These are phyloP conservation scores for Solea senegalensis DNA, from an alignment of 2,113 vertebrate species.

Conservation along the genomic window DNA sequence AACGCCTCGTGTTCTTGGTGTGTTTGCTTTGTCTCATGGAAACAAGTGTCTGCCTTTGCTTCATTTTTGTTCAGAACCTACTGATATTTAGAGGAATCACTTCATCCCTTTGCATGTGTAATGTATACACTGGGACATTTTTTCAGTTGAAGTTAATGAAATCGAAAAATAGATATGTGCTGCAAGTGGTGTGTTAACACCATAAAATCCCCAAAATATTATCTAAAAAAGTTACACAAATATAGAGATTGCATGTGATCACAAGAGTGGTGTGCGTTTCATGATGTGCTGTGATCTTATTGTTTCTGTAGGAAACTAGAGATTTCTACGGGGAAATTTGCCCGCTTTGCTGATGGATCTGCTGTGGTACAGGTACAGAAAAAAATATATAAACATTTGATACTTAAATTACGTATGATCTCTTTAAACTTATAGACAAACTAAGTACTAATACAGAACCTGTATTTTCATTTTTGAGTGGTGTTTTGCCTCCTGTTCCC, in stretches of 20 bases:
- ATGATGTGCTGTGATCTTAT: neutral
- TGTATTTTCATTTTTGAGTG: neutral
- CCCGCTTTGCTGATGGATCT: slow-evolving; percentile 94
- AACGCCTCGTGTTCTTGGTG: too few species aligned
- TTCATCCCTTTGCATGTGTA: too few species aligned
- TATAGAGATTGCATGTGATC: neutral
- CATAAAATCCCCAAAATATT: too few species aligned
- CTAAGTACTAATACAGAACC: neutral
- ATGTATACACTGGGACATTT: too few species aligned
- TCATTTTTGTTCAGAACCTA: too few species aligned
- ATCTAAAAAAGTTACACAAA: neutral
- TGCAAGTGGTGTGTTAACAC: too few species aligned
- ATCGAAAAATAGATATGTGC: too few species aligned
- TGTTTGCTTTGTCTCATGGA: too few species aligned
- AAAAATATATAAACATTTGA: neutral
- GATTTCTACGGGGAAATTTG: slow-evolving; percentile 91
- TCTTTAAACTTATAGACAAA: too few species aligned
- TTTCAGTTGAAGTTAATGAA: too few species aligned
- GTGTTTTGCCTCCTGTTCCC: neutral
- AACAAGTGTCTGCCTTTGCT: too few species aligned
- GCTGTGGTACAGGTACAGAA: slow-evolving; percentile 90
- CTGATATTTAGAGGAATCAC: too few species aligned
- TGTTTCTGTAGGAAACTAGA: slow-evolving; percentile 87
- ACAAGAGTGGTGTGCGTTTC: neutral
- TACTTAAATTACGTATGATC: neutral